These are phyloP conservation scores for Heliconius sara DNA, from an alignment of 2,888 invertebrate species.

Conservation along the genomic window DNA sequence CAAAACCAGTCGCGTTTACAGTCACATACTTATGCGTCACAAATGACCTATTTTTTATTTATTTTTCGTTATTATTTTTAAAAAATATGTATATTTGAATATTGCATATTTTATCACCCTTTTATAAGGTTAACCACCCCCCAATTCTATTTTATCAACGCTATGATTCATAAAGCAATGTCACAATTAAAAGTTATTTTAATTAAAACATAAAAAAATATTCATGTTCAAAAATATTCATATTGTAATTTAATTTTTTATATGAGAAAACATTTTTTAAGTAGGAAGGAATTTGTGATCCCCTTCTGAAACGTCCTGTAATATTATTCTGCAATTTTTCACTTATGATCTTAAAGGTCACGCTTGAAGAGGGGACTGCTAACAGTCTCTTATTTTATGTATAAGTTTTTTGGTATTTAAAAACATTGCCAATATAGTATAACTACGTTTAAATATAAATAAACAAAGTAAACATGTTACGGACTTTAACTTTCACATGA, in stretches of 20 bases:
- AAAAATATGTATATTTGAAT: no score
- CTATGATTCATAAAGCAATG: neutral
- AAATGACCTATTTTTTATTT: no score
- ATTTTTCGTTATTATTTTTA: no score
- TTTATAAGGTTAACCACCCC: neutral
- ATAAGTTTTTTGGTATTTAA: neutral
- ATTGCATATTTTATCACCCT: neutral
- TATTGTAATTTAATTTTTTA: neutral
- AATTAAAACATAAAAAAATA: neutral
- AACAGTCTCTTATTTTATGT: neutral
- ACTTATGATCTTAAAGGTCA: slow-evolving; percentile 44
- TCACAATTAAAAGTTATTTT: neutral
- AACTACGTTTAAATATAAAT: neutral
- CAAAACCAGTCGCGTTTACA: no score
- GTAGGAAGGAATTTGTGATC: slow-evolving; percentile 20
- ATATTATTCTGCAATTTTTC: slow-evolving; percentile 45
- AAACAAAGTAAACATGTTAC: neutral
- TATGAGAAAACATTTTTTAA: neutral
- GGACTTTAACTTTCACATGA: neutral
- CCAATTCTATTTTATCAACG: neutral
- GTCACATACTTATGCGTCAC: no score
- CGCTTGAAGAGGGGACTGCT: slow-evolving; percentile 12
- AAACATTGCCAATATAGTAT: neutral
- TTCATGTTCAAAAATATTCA: neutral
- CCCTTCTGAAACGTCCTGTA: slow-evolving; percentile 42